Evolutionary conservation across 2,888 invertebrate genomes (phyloP).

Genomic region (Unio delphinus): DNA sequence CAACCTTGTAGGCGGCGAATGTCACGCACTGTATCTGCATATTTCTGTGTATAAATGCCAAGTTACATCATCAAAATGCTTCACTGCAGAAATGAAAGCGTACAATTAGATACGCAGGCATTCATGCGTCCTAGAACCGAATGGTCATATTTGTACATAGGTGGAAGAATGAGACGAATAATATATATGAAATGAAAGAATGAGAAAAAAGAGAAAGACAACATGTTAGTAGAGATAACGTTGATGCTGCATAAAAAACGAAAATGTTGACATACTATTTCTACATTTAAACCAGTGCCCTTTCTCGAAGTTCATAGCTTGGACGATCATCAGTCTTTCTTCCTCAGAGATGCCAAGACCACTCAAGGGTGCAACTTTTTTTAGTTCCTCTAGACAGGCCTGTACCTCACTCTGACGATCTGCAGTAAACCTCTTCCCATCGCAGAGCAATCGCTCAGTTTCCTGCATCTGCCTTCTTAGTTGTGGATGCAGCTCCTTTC

Average conservation of each 20-base stretch:
- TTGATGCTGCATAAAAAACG: background rate
- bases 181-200: background rate
- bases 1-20: no score
- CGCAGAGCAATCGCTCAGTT: conserved; percentile 17
- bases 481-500: conserved; percentile 3
- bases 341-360: conserved; percentile 64
- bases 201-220: background rate
- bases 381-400: conserved; percentile 21
- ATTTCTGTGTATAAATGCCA: no score
- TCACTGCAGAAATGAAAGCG: no score
- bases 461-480: conserved; percentile 11
- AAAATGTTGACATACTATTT: conserved; percentile 72
- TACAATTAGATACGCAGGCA: no score
- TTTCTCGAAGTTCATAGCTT: conserved; percentile 75
- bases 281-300: conserved; percentile 83
- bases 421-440: conserved; percentile 15
- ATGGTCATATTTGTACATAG: background rate
- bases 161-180: background rate
- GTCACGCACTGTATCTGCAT: no score
- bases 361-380: conserved; percentile 23
- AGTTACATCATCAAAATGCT: no score
- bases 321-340: conserved; percentile 76
- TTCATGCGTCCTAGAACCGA: no score
- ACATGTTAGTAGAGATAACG: background rate
- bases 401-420: conserved; percentile 8